Evolutionary conservation across 2,888 invertebrate genomes (phyloP), one percentile per base, ranked within the genome.

Genomic region (Cephalotes varians): DNA sequence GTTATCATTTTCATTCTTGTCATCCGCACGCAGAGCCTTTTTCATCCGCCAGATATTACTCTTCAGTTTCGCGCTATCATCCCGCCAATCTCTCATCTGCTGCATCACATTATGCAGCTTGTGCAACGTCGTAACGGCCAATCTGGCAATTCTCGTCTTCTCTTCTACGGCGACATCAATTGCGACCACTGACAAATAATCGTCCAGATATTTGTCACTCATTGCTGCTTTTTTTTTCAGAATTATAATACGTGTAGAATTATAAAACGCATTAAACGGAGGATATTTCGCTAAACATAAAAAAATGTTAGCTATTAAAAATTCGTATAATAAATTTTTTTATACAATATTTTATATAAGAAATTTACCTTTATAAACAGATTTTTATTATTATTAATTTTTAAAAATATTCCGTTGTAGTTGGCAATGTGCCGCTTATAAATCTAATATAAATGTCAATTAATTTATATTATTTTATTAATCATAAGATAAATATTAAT

Each of bases 41-140:
- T 87, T 85, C 60, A 89, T 60, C 2, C 87, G 83, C 77, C 77
- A 83, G 58, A 91, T 85, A 73, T 92, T 88, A 15, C 82, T 86
- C 28, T 83, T 76, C 28, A 91, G 76, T n/a, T 77, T 85, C 47
- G 80, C 73, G 25, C 86, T 86, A 47, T 91, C 89, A 2, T 86
- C 83, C 2, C 83, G 85, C 87, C 91, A 85, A 31, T 85, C 69
- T 58, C 62, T 86, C 84, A 87, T 85, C 65, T 85, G 86, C 73
- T 62, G 85, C 82, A 86, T 88, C 82, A 84, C 83, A 62, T 73
- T 47, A 51, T 90, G 87, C 69, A 89, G 62, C 34, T 85, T 84
- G 67, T 76, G 81, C 49, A 90, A 31, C 9, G 88, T 86, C 34
- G 82, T 49, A 1, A 89, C 71, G 0, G 87, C 82, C 9, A 83